These are phyloP conservation scores for Eupithecia abbreviata DNA, from an alignment of 2,888 invertebrate species.

Conservation along the genomic window DNA sequence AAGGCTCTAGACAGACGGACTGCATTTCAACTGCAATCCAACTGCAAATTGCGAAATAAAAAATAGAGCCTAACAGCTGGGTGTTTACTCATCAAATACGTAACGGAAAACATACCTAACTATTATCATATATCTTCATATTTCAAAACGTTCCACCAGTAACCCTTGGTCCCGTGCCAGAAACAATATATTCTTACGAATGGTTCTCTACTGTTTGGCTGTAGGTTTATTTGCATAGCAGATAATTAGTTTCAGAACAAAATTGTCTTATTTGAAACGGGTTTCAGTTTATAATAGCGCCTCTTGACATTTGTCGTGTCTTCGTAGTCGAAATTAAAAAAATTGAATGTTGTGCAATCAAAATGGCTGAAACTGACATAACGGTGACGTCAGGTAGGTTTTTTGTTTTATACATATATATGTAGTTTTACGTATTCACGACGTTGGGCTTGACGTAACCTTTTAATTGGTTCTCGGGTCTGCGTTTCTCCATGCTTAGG, in stretches of 20 bases:
- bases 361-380: neutral
- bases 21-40: no score
- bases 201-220: neutral
- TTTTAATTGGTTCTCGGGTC: neutral
- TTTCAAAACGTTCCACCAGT: neutral
- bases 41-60: no score
- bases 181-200: neutral
- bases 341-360: neutral
- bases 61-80: neutral
- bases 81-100: neutral
- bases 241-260: neutral
- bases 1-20: neutral
- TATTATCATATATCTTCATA: neutral
- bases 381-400: slow-evolving; percentile 5
- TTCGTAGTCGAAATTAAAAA: neutral
- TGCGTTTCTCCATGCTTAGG: neutral
- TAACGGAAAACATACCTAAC: neutral
- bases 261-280: neutral
- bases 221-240: neutral
- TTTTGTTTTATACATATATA: neutral
- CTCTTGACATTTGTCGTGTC: neutral
- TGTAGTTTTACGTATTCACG: neutral
- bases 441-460: neutral
- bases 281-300: neutral
- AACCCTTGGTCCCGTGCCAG: neutral